Conservation (phyloP, 2,113 vertebrate species). For the Cettia cetti region DNA sequence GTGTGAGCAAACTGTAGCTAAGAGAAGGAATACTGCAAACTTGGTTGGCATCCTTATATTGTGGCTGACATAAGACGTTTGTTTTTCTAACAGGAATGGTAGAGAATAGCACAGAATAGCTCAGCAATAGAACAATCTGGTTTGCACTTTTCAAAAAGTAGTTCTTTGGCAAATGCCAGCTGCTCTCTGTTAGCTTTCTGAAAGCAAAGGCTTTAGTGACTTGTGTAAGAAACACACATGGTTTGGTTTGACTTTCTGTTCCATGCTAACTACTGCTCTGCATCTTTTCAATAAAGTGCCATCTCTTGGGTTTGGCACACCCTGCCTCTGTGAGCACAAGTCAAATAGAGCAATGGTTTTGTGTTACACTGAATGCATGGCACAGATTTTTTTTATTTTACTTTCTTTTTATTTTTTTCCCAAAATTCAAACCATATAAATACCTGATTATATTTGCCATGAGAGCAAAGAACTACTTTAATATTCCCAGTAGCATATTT, state of each 20-base stretch:
- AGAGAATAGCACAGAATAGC: neutral
- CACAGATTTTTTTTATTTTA: neutral
- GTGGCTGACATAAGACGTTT: conserved; percentile 42
- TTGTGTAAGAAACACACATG: neutral
- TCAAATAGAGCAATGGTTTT: neutral
- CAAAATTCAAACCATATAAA: conserved; percentile 29
- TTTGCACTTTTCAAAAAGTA: conserved; percentile 33
- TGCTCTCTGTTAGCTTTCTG: conserved; percentile 31
- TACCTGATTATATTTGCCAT: conserved; percentile 18
- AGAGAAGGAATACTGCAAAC: conserved; percentile 32
- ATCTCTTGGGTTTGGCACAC: conserved; percentile 1
- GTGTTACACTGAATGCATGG: neutral
- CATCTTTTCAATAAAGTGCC: conserved; percentile 11
- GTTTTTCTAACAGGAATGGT: neutral
- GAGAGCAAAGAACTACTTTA: conserved; percentile 17
- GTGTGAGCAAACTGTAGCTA: conserved; percentile 62
- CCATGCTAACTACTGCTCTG: neutral
- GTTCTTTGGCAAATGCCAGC: conserved; percentile 45
- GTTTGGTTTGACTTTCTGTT: conserved; percentile 28
- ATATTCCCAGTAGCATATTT: conserved; percentile 52
- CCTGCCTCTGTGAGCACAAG: neutral
- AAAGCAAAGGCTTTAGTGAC: conserved; percentile 14
- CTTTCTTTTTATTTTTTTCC: neutral
- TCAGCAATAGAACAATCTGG: conserved; percentile 2
- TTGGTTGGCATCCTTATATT: conserved; percentile 7